phyloP scores from a whole-genome alignment of 1,140 invertebrate species.

The Centruroides vittatus region DNA sequence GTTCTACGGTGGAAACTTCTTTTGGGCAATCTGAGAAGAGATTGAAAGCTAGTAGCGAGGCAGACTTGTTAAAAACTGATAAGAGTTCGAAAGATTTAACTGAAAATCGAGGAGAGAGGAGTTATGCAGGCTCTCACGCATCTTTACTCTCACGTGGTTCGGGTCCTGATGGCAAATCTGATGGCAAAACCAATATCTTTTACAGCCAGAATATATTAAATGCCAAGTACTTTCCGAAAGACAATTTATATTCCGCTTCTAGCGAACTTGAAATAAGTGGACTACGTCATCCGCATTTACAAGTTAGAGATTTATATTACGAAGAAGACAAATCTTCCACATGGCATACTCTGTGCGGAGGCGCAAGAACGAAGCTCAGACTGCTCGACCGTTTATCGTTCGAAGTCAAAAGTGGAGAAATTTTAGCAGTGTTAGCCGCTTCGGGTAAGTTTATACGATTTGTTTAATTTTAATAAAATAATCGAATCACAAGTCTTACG shows the following conservation, averaged over 20 bases:
- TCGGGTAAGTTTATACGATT: constrained; percentile 27
- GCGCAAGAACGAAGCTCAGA: constrained; percentile 21
- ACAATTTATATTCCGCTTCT: too few species aligned
- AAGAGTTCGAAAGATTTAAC: not conserved
- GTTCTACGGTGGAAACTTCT: not conserved
- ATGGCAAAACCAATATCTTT: too few species aligned
- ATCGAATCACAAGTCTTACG: too few species aligned
- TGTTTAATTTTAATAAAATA: not conserved
- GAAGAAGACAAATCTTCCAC: constrained; percentile 31
- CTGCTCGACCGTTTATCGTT: constrained; percentile 54
- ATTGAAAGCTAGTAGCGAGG: not conserved
- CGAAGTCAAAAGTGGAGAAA: constrained; percentile 74
- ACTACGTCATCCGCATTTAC: constrained; percentile 40
- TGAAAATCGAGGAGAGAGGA: not conserved
- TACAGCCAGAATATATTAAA: too few species aligned
- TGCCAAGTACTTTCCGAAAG: too few species aligned
- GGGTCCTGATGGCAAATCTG: too few species aligned
- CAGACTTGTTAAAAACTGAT: not conserved
- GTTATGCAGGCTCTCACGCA: constrained; percentile 9
- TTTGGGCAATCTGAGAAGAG: not conserved
- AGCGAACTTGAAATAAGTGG: too few species aligned
- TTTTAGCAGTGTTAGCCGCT: constrained; percentile 75
- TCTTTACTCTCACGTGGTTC: too few species aligned
- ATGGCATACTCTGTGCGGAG: constrained; percentile 21
- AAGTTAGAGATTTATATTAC: constrained; percentile 38